A percentile compares a stretch with the other conserved stretches of the same genome.
Conservation (phyloP, 2,888 invertebrate species). For the Nemotelus pantherinus region DNA sequence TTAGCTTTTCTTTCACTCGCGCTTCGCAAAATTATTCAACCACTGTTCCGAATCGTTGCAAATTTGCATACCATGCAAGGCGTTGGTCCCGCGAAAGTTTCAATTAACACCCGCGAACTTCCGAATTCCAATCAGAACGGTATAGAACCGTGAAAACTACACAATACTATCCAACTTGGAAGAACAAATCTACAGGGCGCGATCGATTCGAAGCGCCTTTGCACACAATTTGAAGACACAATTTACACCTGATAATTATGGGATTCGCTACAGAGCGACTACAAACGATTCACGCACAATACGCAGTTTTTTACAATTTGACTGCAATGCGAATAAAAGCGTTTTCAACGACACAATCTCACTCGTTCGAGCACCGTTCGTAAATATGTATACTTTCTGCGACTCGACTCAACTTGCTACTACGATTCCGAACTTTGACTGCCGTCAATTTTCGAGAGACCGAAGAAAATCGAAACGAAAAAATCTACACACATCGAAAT, state of each 20-base stretch:
- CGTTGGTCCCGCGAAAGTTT: slow-evolving; percentile 15
- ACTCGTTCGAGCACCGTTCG: too few relatives aligned
- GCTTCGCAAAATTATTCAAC: neutral
- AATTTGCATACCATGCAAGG: slow-evolving; percentile 14
- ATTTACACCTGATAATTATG: slow-evolving; percentile 20
- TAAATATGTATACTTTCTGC: too few relatives aligned
- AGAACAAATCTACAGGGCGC: neutral
- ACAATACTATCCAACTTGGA: neutral
- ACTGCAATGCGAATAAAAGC: too few relatives aligned
- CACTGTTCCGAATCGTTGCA: neutral
- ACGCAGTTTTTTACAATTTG: too few relatives aligned
- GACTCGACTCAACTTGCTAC: neutral
- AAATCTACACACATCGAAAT: neutral
- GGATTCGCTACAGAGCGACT: neutral
- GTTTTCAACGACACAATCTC: too few relatives aligned
- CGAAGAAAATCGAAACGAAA: slow-evolving; percentile 25
- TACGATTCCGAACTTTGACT: slow-evolving; percentile 38
- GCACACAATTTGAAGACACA: slow-evolving; percentile 6
- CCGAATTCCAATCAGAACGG: neutral
- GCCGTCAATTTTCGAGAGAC: slow-evolving; percentile 20
- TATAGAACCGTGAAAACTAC: neutral
- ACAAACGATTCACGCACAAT: slow-evolving; percentile 7
- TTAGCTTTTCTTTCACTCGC: too few relatives aligned
- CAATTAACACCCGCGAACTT: slow-evolving; percentile 15
- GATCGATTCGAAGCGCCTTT: neutral